Conservation (phyloP, 2,888 invertebrate species). For the Phrixothrix hirtus region DNA sequence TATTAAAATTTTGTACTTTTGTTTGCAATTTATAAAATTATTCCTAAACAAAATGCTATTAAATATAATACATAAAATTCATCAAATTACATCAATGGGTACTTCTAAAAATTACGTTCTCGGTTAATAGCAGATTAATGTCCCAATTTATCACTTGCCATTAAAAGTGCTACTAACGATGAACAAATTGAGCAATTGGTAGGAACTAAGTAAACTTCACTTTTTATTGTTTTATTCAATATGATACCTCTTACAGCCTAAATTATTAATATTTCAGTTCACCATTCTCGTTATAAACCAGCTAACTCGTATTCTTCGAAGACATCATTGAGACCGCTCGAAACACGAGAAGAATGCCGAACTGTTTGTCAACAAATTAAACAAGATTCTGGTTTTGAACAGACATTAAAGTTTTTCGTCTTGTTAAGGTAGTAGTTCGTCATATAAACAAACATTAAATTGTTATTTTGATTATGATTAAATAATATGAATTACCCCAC, state of each 20-base stretch:
- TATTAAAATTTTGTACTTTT: too few relatives aligned
- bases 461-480: slow-evolving; percentile 10
- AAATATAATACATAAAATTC: too few relatives aligned
- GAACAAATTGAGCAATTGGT: not conserved
- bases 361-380: slow-evolving; percentile 28
- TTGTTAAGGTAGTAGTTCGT: slow-evolving; percentile 23
- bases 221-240: not conserved
- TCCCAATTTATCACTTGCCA: not conserved
- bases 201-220: not conserved
- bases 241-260: not conserved
- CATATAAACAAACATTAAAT: slow-evolving; percentile 13
- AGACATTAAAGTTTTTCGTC: slow-evolving; percentile 24
- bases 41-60: too few relatives aligned
- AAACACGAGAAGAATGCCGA: slow-evolving; percentile 26
- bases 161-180: not conserved
- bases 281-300: slow-evolving; percentile 12
- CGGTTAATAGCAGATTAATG: too few relatives aligned
- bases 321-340: slow-evolving; percentile 12
- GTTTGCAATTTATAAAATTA: too few relatives aligned
- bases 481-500: slow-evolving; percentile 17
- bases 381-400: slow-evolving; percentile 26
- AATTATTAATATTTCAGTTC: slow-evolving; percentile 12
- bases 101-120: too few relatives aligned
- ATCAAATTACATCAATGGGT: too few relatives aligned
- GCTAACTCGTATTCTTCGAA: slow-evolving; percentile 13